Evolutionary conservation across 2,113 vertebrate species (phyloP), one percentile per base, ranked within the genome.

Genomic region (Pangasianodon gigas): DNA sequence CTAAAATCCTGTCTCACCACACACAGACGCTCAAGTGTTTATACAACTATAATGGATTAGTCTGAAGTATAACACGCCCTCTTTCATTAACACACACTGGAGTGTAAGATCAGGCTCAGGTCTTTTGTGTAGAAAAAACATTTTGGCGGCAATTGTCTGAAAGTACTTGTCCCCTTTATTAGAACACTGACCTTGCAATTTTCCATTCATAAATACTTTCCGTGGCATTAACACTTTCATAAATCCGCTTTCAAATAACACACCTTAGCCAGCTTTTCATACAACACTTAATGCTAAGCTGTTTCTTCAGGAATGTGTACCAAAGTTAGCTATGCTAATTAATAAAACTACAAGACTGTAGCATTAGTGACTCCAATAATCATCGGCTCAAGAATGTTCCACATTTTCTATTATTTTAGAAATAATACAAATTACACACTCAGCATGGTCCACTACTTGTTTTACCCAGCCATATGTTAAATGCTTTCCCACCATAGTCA

Each of bases 171-270:
- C 80, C 54, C 81, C 69, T 90, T 88, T n/a, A 88, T 90, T 90
- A 91, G 91, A 89, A 85, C 83, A 65, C 14, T 89, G 71, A 84
- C 65, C 54, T 89, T 84, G 82, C 86, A 4, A 67, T 89, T 89
- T 92, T 92, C 86, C 90, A 90, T 87, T 85, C 48, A 67, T 67
- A 54, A 90, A 90, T 91, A 89, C 67, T 93, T 93, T 94, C 85
- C 90, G 86, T 24, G 48, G 90, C 84, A 89, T 91, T 93, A 88
- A 86, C 88, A 88, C 85, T 91, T 88, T 80, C 79, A 89, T 87
- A 89, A 90, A 91, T 91, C 88, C 13, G 84, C 82, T 88, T 92
- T 91, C 14, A 46, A 91, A 90, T 79, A 80, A 58, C 29, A 62
- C 58, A 52, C 84, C 11, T 84, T 90, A 87, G 54, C 87, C 86